Evolutionary conservation across 2,113 vertebrate genomes (phyloP).

Genomic region (Petrocephalus microphthalmus): DNA sequence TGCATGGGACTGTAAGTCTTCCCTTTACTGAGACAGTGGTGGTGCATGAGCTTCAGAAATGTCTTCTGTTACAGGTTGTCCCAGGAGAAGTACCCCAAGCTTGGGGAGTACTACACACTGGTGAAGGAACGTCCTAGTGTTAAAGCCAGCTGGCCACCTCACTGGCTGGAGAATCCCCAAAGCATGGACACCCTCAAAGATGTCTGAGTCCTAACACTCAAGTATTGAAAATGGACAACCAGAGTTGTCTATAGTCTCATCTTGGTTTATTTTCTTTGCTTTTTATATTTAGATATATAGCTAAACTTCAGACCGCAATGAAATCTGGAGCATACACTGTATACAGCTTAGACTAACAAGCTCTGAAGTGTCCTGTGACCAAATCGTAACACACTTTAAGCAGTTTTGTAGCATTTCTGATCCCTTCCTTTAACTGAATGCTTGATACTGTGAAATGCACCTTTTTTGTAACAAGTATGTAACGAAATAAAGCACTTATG

Average conservation of each 20-base stretch:
- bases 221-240: neutral
- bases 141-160: constrained; percentile 57
- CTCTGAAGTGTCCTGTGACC: neutral
- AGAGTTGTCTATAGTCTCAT: neutral
- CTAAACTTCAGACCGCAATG: neutral
- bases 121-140: constrained; percentile 58
- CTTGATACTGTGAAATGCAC: neutral
- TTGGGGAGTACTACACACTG: constrained; percentile 48
- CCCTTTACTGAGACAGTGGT: neutral
- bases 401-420: neutral
- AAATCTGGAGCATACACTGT: neutral
- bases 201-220: constrained; percentile 32
- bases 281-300: neutral
- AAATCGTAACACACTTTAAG: neutral
- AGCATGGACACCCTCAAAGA: constrained; percentile 50
- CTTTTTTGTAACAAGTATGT: neutral
- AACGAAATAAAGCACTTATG: neutral
- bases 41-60: neutral
- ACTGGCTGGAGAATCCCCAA: constrained; percentile 54
- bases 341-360: neutral
- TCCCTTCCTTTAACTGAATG: neutral
- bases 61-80: constrained; percentile 41
- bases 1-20: neutral
- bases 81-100: constrained; percentile 47
- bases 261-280: neutral